Percentiles rank a stretch among this genome's conserved stretches.
Evolutionary conservation across 1,140 invertebrate species (phyloP).

Genomic region (Zaprionus inermis): DNA sequence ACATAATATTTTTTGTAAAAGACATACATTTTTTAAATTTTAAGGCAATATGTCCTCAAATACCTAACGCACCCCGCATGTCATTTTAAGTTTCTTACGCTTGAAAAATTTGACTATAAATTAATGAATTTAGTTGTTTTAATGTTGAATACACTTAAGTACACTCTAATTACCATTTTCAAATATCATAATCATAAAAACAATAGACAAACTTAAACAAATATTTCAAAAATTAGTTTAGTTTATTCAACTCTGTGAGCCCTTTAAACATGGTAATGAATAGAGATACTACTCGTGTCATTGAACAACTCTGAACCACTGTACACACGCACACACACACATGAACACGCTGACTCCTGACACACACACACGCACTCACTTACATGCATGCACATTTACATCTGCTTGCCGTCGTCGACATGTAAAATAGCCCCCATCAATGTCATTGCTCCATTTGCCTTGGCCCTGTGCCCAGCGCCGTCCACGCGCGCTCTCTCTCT

Average conservation of each 20-base stretch:
- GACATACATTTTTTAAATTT: too few relatives aligned
- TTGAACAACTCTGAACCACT: neutral
- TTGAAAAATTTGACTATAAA: too few relatives aligned
- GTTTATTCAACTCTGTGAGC: neutral
- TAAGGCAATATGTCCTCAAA: too few relatives aligned
- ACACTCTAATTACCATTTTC: too few relatives aligned
- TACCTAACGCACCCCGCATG: too few relatives aligned
- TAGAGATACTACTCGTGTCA: neutral
- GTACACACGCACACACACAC: neutral
- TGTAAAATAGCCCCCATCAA: slow-evolving; percentile 28
- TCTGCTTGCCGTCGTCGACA: neutral
- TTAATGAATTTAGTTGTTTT: too few relatives aligned
- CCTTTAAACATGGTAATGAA: neutral
- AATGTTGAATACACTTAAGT: too few relatives aligned
- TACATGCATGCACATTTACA: slow-evolving; percentile 1
- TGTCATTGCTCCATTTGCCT: slow-evolving; percentile 68
- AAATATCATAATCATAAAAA: too few relatives aligned
- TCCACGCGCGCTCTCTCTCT: neutral
- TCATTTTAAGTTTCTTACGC: too few relatives aligned
- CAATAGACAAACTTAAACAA: too few relatives aligned
- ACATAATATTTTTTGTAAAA: too few relatives aligned
- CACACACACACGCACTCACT: neutral
- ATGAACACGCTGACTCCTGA: neutral
- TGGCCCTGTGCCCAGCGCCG: slow-evolving; percentile 66
- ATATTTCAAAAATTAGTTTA: neutral